Conservation (phyloP, 2,113 vertebrate species). For the Phrynosoma platyrhinos region DNA sequence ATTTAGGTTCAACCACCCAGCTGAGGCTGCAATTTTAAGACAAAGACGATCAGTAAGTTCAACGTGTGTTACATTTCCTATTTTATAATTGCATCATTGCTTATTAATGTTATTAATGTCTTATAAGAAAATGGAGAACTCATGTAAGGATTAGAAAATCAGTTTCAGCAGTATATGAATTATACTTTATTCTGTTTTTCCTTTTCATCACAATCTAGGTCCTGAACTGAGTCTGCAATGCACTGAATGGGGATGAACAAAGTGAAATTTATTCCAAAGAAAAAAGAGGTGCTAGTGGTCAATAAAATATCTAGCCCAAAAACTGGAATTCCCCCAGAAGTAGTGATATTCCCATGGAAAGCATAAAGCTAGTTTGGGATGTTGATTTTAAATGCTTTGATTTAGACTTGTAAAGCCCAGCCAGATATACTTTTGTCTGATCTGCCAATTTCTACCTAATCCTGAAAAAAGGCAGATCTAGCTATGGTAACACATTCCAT, state of each 20-base stretch:
- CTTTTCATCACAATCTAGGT: not conserved
- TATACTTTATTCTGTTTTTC: not conserved
- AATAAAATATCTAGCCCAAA: not conserved
- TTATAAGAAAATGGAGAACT: conserved; percentile 9
- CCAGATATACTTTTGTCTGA: no score
- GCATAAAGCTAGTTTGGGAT: not conserved
- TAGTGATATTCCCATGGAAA: not conserved
- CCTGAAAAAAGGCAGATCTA: no score
- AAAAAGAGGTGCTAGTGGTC: not conserved
- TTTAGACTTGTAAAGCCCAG: no score
- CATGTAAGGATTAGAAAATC: not conserved
- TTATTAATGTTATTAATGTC: conserved; percentile 8
- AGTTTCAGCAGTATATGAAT: not conserved
- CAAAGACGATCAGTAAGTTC: conserved; percentile 88
- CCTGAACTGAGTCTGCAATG: not conserved
- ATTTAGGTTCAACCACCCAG: conserved; percentile 96
- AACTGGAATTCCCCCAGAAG: not conserved
- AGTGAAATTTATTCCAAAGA: not conserved
- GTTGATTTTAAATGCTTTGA: no score
- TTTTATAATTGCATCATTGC: not conserved
- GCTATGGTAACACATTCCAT: no score
- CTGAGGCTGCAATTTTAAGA: conserved; percentile 90
- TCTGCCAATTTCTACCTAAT: no score
- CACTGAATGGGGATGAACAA: not conserved
- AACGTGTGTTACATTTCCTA: conserved; percentile 4